Percentiles rank a stretch among this genome's conserved stretches.
phyloP scores from a whole-genome alignment of 2,888 invertebrate genomes.

The Lacanobia wlatinum region DNA sequence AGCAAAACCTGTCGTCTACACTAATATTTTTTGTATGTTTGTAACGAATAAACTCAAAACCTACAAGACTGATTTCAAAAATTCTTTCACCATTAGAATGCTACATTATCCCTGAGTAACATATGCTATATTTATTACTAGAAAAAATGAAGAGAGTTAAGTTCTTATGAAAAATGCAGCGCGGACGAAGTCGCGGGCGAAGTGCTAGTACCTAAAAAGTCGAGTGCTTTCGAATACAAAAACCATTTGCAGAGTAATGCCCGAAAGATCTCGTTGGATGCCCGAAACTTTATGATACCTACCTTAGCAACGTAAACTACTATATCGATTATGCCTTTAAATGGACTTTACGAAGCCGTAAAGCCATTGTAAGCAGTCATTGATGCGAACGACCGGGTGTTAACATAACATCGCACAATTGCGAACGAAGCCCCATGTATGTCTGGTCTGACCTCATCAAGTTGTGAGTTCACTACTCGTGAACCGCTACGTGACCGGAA shows the following conservation, averaged over 20 bases:
- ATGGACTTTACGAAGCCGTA: conserved; percentile 37
- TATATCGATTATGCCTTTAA: neutral
- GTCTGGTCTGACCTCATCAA: conserved; percentile 79
- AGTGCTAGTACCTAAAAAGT: no score
- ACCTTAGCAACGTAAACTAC: neutral
- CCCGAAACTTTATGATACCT: neutral
- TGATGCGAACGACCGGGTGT: conserved; percentile 46
- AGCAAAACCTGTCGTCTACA: neutral
- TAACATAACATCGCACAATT: conserved; percentile 66
- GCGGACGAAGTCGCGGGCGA: no score
- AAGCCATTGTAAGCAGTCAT: conserved; percentile 58
- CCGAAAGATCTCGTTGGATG: neutral
- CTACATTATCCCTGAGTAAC: no score
- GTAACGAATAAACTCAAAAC: no score
- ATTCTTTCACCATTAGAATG: no score
- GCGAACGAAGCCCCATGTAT: conserved; percentile 66
- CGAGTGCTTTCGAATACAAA: no score
- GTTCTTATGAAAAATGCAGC: no score
- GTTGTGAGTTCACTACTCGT: conserved; percentile 70
- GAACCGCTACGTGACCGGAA: conserved; percentile 86
- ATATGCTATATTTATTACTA: no score
- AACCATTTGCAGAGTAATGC: neutral
- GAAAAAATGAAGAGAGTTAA: no score
- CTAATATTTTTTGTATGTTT: no score
- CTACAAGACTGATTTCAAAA: no score